Evolutionary conservation across 2,888 invertebrate genomes (phyloP).

Genomic region (Papilio elwesi): DNA sequence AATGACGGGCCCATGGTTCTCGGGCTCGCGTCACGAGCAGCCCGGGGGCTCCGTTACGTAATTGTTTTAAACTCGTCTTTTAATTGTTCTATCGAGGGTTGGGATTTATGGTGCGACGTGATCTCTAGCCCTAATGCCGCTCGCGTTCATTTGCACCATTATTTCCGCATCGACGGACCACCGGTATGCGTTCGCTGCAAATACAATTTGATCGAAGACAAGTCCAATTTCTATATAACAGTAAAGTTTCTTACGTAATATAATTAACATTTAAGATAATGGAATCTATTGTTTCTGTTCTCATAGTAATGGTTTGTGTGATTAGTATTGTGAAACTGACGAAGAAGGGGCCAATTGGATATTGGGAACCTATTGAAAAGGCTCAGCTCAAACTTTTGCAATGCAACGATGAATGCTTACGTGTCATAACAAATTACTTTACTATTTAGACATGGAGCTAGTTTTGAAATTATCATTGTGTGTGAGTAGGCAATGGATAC

Average conservation of each 20-base stretch:
- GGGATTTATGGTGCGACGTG: slow-evolving; percentile 81
- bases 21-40: slow-evolving; percentile 70
- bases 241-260: slow-evolving; percentile 61
- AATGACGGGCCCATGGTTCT: slow-evolving; percentile 24
- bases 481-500: slow-evolving; percentile 52
- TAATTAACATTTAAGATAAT: slow-evolving; percentile 53
- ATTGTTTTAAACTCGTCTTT: slow-evolving; percentile 84
- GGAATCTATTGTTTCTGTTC: slow-evolving; percentile 51
- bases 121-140: slow-evolving; percentile 73
- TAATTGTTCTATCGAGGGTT: slow-evolving; percentile 83
- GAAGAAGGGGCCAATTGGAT: slow-evolving; percentile 24
- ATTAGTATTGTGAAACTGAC: slow-evolving; percentile 31
- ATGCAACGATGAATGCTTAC: slow-evolving; percentile 21
- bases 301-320: slow-evolving; percentile 36
- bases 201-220: slow-evolving; percentile 74
- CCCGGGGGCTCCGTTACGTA: slow-evolving; percentile 79
- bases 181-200: slow-evolving; percentile 72
- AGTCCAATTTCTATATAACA: slow-evolving; percentile 54
- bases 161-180: slow-evolving; percentile 76
- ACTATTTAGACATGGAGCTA: slow-evolving; percentile 7
- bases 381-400: slow-evolving; percentile 23
- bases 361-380: slow-evolving; percentile 31
- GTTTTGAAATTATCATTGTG: slow-evolving; percentile 40
- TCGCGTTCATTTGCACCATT: slow-evolving; percentile 78
- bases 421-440: slow-evolving; percentile 21